phyloP scores from a whole-genome alignment of 2,113 vertebrate species.

The Engystomops pustulosus region DNA sequence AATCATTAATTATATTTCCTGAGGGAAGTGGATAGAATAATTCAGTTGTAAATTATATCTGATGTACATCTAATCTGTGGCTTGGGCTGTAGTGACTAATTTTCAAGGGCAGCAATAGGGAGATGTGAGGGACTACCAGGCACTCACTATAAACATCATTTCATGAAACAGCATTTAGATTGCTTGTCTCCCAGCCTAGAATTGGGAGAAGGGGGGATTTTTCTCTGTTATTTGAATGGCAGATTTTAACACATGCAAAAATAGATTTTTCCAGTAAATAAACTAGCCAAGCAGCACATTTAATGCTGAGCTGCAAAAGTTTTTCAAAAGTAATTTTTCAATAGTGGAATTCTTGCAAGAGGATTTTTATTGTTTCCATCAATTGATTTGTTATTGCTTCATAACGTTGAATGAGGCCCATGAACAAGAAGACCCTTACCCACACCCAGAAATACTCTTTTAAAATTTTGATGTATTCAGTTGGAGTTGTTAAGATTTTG shows the following conservation, averaged over 20 bases:
- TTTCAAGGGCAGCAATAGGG: conserved; percentile 23
- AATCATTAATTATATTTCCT: conserved; percentile 71
- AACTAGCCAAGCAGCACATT: background rate
- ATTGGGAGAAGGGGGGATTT: background rate
- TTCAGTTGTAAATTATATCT: conserved; percentile 66
- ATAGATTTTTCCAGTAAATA: background rate
- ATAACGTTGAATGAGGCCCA: no score
- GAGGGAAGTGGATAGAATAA: conserved; percentile 64
- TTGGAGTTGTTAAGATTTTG: no score
- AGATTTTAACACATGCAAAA: background rate
- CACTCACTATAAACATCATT: conserved; percentile 32
- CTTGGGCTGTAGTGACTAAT: conserved; percentile 14
- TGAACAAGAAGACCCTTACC: no score
- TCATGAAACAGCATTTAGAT: background rate
- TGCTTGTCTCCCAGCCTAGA: background rate
- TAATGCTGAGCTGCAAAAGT: background rate
- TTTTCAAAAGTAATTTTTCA: background rate
- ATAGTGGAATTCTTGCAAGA: no score
- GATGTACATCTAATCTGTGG: conserved; percentile 60
- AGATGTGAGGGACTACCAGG: background rate
- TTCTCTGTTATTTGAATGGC: background rate
- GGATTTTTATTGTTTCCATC: no score
- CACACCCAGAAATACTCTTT: no score
- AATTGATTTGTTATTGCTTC: no score
- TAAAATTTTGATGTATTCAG: no score